A percentile compares a stretch with the other conserved stretches of the same genome.
These are phyloP conservation scores for Dolomedes plantarius DNA, from an alignment of 2,888 invertebrate genomes.

Conservation along the genomic window DNA sequence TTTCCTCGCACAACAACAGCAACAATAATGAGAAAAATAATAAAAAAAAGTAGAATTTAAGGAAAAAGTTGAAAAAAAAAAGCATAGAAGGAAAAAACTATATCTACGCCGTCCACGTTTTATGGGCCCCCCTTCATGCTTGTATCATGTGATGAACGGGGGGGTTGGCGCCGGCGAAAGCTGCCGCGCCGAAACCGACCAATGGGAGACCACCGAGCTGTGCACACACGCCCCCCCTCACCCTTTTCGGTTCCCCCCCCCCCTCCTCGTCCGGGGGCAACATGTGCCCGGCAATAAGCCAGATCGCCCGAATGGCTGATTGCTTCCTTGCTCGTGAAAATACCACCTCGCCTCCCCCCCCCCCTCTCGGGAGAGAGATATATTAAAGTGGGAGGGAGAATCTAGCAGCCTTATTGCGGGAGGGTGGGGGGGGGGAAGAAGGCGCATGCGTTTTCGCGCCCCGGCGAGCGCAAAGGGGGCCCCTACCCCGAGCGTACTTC, in stretches of 20 bases:
- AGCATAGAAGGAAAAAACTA: neutral
- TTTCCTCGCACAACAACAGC: constrained; percentile 40
- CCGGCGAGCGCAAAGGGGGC: too few relatives aligned
- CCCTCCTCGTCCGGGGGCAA: constrained; percentile 58
- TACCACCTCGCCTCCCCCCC: constrained; percentile 25
- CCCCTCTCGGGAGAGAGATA: neutral
- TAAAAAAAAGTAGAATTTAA: neutral
- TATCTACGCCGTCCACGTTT: constrained; percentile 53
- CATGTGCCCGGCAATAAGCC: constrained; percentile 72
- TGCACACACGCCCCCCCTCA: neutral
- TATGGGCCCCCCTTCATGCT: constrained; percentile 42
- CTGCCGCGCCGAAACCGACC: constrained; percentile 42
- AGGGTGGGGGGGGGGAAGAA: too few relatives aligned
- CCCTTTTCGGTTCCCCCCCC: constrained; percentile 16
- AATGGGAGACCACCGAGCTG: constrained; percentile 61
- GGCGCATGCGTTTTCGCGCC: too few relatives aligned
- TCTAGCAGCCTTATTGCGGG: too few relatives aligned
- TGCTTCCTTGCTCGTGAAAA: constrained; percentile 69
- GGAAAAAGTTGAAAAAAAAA: neutral
- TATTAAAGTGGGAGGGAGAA: neutral
- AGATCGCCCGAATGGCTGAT: constrained; percentile 70
- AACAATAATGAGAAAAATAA: constrained; percentile 40
- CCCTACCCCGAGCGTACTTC: too few relatives aligned
- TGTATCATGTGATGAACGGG: constrained; percentile 20
- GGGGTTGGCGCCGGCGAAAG: constrained; percentile 38